phyloP scores from a whole-genome alignment of 30 jellyfish, hydroid and myxozoan species.

The Pelagia noctiluca region DNA sequence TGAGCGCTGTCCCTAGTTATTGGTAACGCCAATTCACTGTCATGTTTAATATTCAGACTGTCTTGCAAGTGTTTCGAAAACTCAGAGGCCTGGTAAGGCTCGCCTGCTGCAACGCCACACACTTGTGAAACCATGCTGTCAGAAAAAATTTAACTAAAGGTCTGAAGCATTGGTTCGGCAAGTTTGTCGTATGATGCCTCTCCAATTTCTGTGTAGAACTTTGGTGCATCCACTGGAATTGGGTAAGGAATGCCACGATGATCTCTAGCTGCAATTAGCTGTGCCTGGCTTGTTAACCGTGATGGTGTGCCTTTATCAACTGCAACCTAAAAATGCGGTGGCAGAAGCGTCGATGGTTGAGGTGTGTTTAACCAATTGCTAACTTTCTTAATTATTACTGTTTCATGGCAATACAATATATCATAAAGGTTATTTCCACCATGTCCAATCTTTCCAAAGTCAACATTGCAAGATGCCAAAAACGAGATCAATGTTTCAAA shows the following conservation, averaged over 20 bases:
- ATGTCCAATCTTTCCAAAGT: too few relatives aligned
- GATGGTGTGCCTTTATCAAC: constrained; percentile 20
- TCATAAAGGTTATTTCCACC: too few relatives aligned
- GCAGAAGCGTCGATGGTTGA: too few relatives aligned
- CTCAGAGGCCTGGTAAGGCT: not conserved
- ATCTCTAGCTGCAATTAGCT: constrained; percentile 4
- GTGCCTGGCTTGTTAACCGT: constrained; percentile 13
- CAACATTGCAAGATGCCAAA: too few relatives aligned
- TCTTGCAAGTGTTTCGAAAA: constrained; percentile 7
- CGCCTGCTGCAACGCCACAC: constrained; percentile 23
- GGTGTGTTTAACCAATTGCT: too few relatives aligned
- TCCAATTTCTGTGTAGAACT: not conserved
- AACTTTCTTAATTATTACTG: too few relatives aligned
- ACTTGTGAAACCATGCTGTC: not conserved
- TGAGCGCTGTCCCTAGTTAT: constrained; percentile 6
- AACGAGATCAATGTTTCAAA: too few relatives aligned
- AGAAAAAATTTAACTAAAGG: not conserved
- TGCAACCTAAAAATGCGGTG: too few relatives aligned
- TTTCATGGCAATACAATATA: too few relatives aligned
- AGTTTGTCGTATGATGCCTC: constrained; percentile 5
- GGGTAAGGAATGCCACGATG: not conserved
- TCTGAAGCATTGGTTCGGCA: not conserved
- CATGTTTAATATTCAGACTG: not conserved
- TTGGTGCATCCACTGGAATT: constrained; percentile 7
- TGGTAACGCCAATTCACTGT: constrained; percentile 6